These are phyloP conservation scores for Oplegnathus fasciatus DNA, from an alignment of 2,113 vertebrate species.

Conservation along the genomic window DNA sequence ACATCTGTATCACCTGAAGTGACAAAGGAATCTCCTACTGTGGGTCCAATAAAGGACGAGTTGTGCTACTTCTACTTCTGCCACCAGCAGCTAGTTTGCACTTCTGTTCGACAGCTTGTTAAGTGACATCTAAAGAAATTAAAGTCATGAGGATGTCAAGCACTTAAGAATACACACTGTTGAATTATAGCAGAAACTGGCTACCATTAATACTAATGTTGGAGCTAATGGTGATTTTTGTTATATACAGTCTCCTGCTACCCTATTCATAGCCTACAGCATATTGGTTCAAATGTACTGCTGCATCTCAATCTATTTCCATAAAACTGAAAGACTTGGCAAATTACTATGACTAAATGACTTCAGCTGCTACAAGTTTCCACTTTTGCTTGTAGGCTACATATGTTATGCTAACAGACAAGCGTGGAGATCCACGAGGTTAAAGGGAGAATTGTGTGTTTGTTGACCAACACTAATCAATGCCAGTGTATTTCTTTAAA, in stretches of 20 bases:
- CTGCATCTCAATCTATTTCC: too few species aligned
- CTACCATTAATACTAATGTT: neutral
- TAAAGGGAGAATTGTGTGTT: neutral
- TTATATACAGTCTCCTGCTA: conserved; percentile 4
- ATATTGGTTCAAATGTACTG: neutral
- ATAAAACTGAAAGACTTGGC: neutral
- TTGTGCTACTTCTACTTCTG: neutral
- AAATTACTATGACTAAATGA: too few species aligned
- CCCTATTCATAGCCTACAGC: neutral
- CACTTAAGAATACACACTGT: neutral
- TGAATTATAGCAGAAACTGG: neutral
- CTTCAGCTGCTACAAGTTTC: neutral
- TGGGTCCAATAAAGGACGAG: neutral
- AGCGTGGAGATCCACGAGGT: too few species aligned
- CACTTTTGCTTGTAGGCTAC: neutral
- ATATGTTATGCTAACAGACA: neutral
- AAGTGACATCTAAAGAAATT: neutral
- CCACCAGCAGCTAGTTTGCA: neutral
- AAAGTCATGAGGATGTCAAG: neutral
- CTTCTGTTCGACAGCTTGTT: conserved; percentile 7
- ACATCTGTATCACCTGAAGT: conserved; percentile 59
- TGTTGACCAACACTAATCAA: neutral
- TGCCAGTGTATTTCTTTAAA: neutral
- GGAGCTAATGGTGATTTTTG: neutral
- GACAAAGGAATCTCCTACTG: conserved; percentile 27